Percentiles rank a stretch among this genome's conserved stretches.
Evolutionary conservation across 2,797 vertebrate species (phyloP).

Genomic region (Manis javanica): DNA sequence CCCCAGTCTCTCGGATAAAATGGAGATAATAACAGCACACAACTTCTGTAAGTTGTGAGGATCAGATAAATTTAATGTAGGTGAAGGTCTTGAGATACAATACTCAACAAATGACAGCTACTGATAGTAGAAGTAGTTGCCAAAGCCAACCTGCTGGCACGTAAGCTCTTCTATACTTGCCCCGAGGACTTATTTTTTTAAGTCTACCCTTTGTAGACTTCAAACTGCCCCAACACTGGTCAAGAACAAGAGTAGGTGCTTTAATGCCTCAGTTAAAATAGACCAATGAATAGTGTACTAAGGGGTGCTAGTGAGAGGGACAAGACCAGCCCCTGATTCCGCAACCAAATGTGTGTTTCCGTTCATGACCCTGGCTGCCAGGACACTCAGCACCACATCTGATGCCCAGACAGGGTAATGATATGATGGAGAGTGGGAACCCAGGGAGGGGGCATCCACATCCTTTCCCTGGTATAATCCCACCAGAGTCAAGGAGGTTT

Average conservation of each 20-base stretch:
- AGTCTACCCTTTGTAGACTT: conserved; percentile 36
- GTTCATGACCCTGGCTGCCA: background rate
- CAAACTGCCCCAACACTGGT: background rate
- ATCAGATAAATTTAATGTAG: background rate
- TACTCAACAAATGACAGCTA: background rate
- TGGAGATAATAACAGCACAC: background rate
- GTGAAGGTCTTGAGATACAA: background rate
- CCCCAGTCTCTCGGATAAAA: background rate
- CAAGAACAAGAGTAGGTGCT: background rate
- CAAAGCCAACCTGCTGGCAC: background rate
- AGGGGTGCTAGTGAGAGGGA: background rate
- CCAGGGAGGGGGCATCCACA: background rate
- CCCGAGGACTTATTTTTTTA: background rate
- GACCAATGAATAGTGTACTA: background rate
- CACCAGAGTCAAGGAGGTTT: background rate
- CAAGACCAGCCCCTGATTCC: background rate
- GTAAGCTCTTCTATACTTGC: background rate
- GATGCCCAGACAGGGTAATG: background rate
- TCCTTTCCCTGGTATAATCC: background rate
- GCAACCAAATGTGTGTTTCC: background rate
- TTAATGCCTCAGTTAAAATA: background rate
- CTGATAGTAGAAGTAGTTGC: fast-evolving
- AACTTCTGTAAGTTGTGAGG: background rate
- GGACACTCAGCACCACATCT: background rate
- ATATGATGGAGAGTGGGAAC: background rate